phyloP scores from a whole-genome alignment of 2,113 vertebrate species.

The Microtus ochrogaster region DNA sequence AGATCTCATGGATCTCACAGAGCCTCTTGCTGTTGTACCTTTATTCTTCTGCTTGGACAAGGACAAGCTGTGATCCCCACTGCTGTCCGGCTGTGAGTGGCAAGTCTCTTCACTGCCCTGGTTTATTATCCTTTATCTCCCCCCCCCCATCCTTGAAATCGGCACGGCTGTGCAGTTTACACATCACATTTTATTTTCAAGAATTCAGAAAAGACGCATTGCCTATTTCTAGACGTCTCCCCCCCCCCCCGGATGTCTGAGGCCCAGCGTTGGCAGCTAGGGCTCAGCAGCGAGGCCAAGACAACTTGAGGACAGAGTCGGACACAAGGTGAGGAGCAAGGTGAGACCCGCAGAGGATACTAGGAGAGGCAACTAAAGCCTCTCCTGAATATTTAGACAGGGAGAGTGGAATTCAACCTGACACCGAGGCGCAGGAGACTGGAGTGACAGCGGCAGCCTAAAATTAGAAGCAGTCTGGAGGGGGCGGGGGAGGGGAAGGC shows the following conservation, averaged over 20 bases:
- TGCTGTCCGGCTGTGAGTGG: background rate
- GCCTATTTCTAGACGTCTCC: background rate
- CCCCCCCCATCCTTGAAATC: background rate
- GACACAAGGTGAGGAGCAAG: conserved; percentile 51
- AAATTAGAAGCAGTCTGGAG: conserved; percentile 73
- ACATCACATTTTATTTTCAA: conserved; percentile 4
- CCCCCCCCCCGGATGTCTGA: background rate
- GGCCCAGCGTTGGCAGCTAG: background rate
- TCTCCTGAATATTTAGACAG: conserved; percentile 68
- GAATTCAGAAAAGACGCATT: background rate
- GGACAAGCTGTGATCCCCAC: background rate
- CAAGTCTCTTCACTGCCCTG: background rate
- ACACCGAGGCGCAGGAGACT: conserved; percentile 52
- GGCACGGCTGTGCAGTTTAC: background rate
- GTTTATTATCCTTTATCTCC: background rate
- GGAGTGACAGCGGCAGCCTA: conserved; percentile 65
- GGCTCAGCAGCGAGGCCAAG: background rate
- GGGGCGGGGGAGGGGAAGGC: background rate
- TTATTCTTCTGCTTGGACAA: background rate
- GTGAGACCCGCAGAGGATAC: background rate
- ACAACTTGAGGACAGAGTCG: background rate
- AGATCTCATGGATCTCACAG: fast-evolving
- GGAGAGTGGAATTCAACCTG: conserved; percentile 73
- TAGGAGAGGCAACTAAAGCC: conserved; percentile 41
- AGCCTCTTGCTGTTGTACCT: background rate